phyloP scores from a whole-genome alignment of 2,888 invertebrate genomes.

The Dryocosmus kuriphilus region DNA sequence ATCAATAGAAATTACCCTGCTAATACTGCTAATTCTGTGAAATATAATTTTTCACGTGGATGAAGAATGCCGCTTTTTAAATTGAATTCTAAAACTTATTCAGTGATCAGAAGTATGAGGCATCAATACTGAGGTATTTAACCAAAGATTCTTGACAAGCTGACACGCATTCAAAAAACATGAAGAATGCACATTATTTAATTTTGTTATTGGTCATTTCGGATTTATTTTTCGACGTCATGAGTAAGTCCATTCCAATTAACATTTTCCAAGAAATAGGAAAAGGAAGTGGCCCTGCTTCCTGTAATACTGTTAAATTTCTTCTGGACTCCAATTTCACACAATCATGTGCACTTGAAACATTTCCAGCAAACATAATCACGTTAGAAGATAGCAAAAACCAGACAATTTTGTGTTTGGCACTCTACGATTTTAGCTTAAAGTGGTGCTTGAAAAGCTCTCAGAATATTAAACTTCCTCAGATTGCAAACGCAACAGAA shows the following conservation, averaged over 20 bases:
- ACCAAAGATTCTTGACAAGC: background rate
- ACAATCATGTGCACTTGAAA: background rate
- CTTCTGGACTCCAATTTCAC: background rate
- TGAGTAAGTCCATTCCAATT: background rate
- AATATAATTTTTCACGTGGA: background rate
- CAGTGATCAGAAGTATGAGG: background rate
- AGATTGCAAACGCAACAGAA: slow-evolving; percentile 24
- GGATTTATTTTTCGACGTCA: background rate
- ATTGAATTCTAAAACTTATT: background rate
- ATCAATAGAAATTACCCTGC: background rate
- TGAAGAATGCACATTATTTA: slow-evolving; percentile 11
- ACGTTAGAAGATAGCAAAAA: background rate
- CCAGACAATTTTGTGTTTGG: background rate
- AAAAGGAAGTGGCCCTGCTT: background rate
- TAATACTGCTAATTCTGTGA: background rate
- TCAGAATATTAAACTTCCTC: background rate
- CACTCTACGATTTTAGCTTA: slow-evolving; percentile 3
- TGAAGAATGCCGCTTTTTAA: background rate
- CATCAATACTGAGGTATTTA: background rate
- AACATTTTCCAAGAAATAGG: background rate
- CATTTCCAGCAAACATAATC: background rate
- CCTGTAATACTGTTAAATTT: slow-evolving; percentile 9
- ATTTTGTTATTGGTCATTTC: background rate
- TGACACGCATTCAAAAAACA: background rate
- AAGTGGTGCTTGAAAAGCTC: slow-evolving; percentile 8